Conservation (phyloP, 2,888 invertebrate species). For the Taenaris catops region DNA sequence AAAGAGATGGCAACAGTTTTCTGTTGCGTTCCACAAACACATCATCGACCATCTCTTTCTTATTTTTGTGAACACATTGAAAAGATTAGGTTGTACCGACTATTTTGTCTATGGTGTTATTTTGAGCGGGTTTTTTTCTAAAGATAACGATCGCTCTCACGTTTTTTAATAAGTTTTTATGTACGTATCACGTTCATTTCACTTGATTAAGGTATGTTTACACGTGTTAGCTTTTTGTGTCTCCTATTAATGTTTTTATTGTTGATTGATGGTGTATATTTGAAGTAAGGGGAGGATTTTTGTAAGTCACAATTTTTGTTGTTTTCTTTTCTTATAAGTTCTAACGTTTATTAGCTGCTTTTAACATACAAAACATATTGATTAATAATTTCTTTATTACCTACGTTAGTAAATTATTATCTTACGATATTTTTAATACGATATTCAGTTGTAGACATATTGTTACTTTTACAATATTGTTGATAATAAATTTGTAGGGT, state of each 20-base stretch:
- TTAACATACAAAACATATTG: no score
- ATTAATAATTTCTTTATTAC: no score
- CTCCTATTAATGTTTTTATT: constrained; percentile 9
- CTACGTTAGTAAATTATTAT: no score
- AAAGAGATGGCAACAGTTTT: background rate
- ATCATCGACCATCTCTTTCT: constrained; percentile 1
- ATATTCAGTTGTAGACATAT: no score
- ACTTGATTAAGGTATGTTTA: constrained; percentile 64
- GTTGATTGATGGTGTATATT: background rate
- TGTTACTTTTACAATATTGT: no score
- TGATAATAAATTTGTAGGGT: no score
- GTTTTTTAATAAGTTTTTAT: constrained; percentile 63
- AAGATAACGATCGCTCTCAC: constrained; percentile 67
- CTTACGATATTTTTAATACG: no score
- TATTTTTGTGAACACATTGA: background rate
- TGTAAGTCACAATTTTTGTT: background rate
- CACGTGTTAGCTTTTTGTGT: constrained; percentile 44
- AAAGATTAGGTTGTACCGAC: constrained; percentile 38
- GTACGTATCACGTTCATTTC: constrained; percentile 45
- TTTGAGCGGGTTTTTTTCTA: constrained; percentile 41
- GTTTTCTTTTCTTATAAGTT: background rate
- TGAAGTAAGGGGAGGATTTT: no score
- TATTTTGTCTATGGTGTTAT: constrained; percentile 33
- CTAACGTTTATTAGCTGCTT: no score
- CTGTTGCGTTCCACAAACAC: background rate